A percentile compares a stretch with the other conserved stretches of the same genome.
phyloP scores from a whole-genome alignment of 2,113 vertebrate species.

The Microcebus murinus region DNA sequence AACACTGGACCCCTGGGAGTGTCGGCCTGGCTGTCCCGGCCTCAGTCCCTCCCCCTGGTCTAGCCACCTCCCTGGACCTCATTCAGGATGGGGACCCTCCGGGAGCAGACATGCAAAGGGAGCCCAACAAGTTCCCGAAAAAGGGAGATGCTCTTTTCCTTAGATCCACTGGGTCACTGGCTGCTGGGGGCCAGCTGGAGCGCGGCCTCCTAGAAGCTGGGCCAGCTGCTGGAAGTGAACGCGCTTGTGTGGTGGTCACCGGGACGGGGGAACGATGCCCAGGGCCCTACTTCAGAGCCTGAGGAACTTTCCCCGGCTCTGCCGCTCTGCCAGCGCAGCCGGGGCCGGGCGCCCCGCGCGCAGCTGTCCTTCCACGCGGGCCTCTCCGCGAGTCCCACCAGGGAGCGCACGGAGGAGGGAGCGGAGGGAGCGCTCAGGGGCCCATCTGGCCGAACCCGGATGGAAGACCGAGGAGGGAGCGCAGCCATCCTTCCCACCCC shows the following conservation, averaged over 20 bases:
- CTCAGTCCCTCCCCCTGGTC: background rate
- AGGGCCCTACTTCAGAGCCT: background rate
- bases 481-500: background rate
- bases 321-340: background rate
- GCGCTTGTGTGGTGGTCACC: no score
- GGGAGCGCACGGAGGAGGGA: background rate
- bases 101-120: background rate
- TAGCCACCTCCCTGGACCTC: background rate
- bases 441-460: background rate
- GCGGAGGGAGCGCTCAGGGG: background rate
- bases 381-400: background rate
- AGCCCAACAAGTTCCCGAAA: background rate
- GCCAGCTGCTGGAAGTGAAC: background rate
- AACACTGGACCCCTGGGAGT: background rate
- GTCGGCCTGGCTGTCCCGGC: background rate
- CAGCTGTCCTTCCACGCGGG: background rate
- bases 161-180: background rate
- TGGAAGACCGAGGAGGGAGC: background rate
- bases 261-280: no score
- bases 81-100: no score
- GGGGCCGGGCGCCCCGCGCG: background rate
- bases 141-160: background rate
- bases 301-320: slow-evolving; percentile 16
- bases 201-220: background rate
- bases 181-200: background rate